Evolutionary conservation across 2,888 invertebrate species (phyloP).

Genomic region (Eristalis arbustorum): DNA sequence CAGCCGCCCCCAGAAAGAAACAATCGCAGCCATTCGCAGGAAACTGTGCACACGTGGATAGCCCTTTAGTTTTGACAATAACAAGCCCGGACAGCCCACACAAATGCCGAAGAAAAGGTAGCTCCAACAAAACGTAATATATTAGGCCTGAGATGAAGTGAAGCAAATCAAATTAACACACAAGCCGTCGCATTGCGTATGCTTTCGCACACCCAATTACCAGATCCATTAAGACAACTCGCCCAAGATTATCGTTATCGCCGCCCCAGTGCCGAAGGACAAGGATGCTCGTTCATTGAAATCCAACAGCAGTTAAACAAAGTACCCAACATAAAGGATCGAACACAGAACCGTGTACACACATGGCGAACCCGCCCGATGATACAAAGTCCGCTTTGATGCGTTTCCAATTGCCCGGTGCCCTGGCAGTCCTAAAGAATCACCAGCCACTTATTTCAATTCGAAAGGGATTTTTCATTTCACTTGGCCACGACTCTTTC

Average conservation of each 20-base stretch:
- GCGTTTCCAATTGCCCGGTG: conserved; percentile 42
- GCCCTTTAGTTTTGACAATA: neutral
- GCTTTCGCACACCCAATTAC: conserved; percentile 12
- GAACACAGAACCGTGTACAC: neutral
- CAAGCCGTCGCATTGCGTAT: neutral
- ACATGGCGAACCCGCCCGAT: conserved; percentile 24
- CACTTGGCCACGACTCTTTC: conserved; percentile 19
- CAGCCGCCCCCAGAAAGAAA: neutral
- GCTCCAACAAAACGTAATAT: neutral
- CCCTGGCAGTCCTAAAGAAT: conserved; percentile 10
- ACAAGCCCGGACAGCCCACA: neutral
- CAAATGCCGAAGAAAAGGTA: neutral
- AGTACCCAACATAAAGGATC: conserved; percentile 26
- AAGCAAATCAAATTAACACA: neutral
- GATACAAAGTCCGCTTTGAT: conserved; percentile 44
- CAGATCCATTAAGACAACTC: conserved; percentile 20
- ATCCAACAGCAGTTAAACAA: conserved; percentile 27
- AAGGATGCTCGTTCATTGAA: neutral
- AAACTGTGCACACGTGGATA: neutral
- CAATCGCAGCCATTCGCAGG: neutral
- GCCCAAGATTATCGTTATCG: conserved; percentile 15
- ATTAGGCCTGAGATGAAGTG: neutral
- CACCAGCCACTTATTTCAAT: conserved; percentile 53
- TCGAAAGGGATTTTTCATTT: conserved; percentile 51
- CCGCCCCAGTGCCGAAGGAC: neutral